phyloP scores from a whole-genome alignment of 2,797 vertebrate species.

The Leptoclinus maculatus region DNA sequence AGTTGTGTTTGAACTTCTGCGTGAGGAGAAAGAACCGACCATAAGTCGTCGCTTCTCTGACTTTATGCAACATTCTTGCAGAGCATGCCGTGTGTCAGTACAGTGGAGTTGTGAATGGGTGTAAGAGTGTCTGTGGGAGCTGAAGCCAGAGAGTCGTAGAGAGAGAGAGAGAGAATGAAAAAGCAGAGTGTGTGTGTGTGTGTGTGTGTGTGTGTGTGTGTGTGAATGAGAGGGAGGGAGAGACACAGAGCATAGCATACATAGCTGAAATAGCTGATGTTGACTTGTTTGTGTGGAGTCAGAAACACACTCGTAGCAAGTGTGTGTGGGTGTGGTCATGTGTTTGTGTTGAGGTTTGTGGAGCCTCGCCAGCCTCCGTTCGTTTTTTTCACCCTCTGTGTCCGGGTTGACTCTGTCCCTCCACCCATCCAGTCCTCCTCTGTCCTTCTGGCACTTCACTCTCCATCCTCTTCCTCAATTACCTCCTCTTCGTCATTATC shows the following conservation, averaged over 20 bases:
- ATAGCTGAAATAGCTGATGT: conserved; percentile 53
- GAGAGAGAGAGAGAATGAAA: not conserved
- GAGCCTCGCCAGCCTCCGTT: conserved; percentile 21
- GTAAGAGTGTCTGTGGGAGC: not conserved
- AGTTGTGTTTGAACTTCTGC: not conserved
- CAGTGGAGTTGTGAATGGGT: conserved; percentile 11
- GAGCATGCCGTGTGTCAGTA: not conserved
- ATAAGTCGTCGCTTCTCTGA: not conserved
- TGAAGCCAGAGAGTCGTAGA: not conserved
- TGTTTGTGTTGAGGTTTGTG: conserved; percentile 53
- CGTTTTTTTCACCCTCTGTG: conserved; percentile 3
- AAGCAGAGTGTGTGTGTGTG: no score
- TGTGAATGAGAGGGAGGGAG: conserved; percentile 5
- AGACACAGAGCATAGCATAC: conserved; percentile 31
- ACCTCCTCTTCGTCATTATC: not conserved
- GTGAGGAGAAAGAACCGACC: not conserved
- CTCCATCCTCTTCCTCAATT: not conserved
- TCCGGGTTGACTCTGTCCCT: not conserved
- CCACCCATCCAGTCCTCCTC: not conserved
- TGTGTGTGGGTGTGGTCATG: conserved; percentile 31
- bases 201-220: not conserved
- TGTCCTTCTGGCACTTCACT: not conserved
- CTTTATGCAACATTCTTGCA: not conserved
- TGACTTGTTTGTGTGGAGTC: conserved; percentile 49
- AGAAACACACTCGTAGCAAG: conserved; percentile 19